phyloP scores from a whole-genome alignment of 2,797 vertebrate species.

The Peromyscus nudipes region DNA sequence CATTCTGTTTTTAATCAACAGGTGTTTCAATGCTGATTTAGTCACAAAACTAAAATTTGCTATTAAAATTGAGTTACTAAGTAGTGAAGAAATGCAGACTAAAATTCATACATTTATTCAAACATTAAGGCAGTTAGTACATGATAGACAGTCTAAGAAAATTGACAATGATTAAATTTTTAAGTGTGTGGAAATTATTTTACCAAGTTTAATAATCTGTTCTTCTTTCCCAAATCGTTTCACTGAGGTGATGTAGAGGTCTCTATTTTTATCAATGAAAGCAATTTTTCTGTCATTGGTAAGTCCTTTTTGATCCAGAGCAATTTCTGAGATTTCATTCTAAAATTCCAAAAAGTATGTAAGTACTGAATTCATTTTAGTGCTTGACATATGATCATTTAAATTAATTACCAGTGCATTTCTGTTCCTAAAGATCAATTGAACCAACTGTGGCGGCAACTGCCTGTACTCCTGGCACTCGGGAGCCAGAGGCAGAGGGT shows the following conservation, averaged over 20 bases:
- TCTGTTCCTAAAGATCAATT: constrained; percentile 29
- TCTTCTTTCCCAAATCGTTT: constrained; percentile 94
- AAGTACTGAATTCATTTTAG: constrained; percentile 64
- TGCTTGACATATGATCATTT: constrained; percentile 45
- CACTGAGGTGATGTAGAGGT: constrained; percentile 95
- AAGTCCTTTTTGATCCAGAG: constrained; percentile 96
- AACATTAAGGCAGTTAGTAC: constrained; percentile 45
- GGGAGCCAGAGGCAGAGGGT: background rate
- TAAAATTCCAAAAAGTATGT: constrained; percentile 82
- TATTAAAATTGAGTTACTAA: constrained; percentile 42
- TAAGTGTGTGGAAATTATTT: constrained; percentile 73
- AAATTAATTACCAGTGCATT: constrained; percentile 35
- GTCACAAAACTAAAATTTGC: constrained; percentile 27
- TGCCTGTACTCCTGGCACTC: background rate
- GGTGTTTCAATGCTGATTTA: constrained; percentile 49
- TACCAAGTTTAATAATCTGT: constrained; percentile 96
- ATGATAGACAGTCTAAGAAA: constrained; percentile 33
- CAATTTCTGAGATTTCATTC: constrained; percentile 95
- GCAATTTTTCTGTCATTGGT: constrained; percentile 95
- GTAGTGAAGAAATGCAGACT: constrained; percentile 38
- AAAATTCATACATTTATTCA: constrained; percentile 40
- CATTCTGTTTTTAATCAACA: constrained; percentile 50
- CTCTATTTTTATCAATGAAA: constrained; percentile 97
- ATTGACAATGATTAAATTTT: constrained; percentile 40
- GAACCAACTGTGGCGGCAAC: background rate